Evolutionary conservation across 2,888 invertebrate genomes (phyloP).

Genomic region (Andrena chrysosceles): DNA sequence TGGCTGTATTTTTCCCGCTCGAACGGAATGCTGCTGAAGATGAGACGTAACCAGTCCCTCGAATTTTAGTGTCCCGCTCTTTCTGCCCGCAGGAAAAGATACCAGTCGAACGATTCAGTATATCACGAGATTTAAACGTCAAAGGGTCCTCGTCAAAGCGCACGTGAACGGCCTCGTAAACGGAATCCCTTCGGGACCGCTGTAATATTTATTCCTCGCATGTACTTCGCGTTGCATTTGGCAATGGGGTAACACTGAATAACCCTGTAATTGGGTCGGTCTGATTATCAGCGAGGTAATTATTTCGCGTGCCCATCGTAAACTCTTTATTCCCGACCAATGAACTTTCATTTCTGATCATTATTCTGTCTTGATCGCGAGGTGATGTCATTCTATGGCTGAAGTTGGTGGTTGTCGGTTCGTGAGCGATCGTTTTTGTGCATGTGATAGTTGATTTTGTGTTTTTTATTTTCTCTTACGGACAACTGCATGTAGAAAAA

Average conservation of each 20-base stretch:
- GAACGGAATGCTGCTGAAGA: constrained; percentile 41
- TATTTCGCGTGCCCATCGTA: constrained; percentile 30
- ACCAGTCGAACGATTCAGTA: constrained; percentile 32
- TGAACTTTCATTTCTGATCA: constrained; percentile 17
- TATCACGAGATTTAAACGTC: constrained; percentile 46
- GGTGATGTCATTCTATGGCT: too few relatives aligned
- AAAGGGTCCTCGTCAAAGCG: constrained; percentile 32
- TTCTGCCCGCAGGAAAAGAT: background rate
- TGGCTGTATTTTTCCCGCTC: constrained; percentile 25
- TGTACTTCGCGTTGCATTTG: background rate
- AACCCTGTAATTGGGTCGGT: constrained; percentile 2
- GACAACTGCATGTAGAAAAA: too few relatives aligned
- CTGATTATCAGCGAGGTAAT: background rate
- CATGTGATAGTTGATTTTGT: background rate
- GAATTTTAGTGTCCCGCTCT: constrained; percentile 42
- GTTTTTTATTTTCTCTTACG: too few relatives aligned
- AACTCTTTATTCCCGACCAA: constrained; percentile 27
- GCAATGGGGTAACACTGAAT: constrained; percentile 16
- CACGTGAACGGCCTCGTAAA: constrained; percentile 47
- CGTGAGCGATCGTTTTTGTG: background rate
- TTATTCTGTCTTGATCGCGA: background rate
- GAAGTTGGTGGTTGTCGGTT: background rate
- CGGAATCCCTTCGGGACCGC: constrained; percentile 14
- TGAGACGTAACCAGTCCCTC: constrained; percentile 48
- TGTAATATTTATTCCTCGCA: constrained; percentile 17